phyloP scores from a whole-genome alignment of 2,888 invertebrate species.

The Pristionchus exspectatus region DNA sequence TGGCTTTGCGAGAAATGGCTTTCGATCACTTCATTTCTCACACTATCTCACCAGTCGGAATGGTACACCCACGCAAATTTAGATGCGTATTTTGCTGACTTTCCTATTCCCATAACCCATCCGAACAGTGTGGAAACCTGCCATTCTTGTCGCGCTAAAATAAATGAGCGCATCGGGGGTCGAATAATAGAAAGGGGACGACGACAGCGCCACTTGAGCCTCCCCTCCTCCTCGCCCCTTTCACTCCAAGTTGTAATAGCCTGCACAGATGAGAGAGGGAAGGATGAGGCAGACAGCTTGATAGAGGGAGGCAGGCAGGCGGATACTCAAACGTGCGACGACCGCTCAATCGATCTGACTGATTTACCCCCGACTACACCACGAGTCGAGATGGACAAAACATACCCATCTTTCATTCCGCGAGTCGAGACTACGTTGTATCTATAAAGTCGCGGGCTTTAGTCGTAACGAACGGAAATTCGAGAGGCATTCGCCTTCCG shows the following conservation, averaged over 20 bases:
- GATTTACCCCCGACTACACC: neutral
- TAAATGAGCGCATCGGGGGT: neutral
- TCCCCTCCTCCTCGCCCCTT: neutral
- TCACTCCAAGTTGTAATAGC: conserved; percentile 48
- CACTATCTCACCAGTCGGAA: too few species aligned
- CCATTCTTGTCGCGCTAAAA: neutral
- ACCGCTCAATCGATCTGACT: neutral
- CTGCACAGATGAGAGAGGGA: neutral
- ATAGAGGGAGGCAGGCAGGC: neutral
- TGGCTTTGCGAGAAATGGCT: neutral
- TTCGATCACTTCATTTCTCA: too few species aligned
- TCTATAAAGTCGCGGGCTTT: neutral
- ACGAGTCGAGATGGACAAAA: neutral
- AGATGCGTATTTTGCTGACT: too few species aligned
- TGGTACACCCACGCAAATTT: too few species aligned
- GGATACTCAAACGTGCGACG: conserved; percentile 19
- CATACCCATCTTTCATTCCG: neutral
- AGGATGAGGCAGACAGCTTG: neutral
- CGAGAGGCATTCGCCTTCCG: neutral
- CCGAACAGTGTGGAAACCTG: neutral
- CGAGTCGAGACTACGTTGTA: neutral
- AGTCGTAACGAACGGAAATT: neutral
- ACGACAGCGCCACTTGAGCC: conserved; percentile 18
- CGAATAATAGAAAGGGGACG: neutral
- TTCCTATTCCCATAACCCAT: neutral